These are phyloP conservation scores for Chrysomela aeneicollis DNA, from an alignment of 2,888 invertebrate species.

Conservation along the genomic window DNA sequence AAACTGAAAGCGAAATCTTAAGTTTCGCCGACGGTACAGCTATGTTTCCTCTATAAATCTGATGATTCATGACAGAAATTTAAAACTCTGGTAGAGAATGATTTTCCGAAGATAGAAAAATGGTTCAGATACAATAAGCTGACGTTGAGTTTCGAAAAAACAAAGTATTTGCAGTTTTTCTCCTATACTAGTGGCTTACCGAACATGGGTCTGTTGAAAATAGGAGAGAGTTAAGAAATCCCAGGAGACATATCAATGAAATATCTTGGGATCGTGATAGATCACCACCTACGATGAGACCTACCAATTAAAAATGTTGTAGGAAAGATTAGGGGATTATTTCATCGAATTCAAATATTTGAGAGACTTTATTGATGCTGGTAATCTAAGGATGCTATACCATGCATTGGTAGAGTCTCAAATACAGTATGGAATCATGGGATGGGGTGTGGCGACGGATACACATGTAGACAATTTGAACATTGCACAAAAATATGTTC, in stretches of 20 bases:
- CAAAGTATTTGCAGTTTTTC: conserved; percentile 3
- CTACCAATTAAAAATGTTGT: neutral
- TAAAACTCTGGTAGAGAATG: neutral
- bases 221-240: conserved; percentile 14
- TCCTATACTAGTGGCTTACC: conserved; percentile 16
- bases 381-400: neutral
- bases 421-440: too few relatives aligned
- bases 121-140: conserved; percentile 6
- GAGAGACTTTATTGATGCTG: too few relatives aligned
- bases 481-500: neutral
- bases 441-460: too few relatives aligned
- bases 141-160: conserved; percentile 6
- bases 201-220: conserved; percentile 14
- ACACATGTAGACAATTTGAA: neutral
- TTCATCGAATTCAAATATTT: neutral
- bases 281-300: neutral
- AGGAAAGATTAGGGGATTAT: neutral
- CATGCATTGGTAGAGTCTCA: neutral
- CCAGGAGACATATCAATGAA: neutral
- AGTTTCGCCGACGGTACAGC: too few relatives aligned
- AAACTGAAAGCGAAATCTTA: neutral
- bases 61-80: neutral
- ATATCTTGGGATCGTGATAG: neutral
- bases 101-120: neutral
- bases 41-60: neutral